These are phyloP conservation scores for Uromys caudimaculatus DNA, from an alignment of 2,797 vertebrate species.

Conservation along the genomic window DNA sequence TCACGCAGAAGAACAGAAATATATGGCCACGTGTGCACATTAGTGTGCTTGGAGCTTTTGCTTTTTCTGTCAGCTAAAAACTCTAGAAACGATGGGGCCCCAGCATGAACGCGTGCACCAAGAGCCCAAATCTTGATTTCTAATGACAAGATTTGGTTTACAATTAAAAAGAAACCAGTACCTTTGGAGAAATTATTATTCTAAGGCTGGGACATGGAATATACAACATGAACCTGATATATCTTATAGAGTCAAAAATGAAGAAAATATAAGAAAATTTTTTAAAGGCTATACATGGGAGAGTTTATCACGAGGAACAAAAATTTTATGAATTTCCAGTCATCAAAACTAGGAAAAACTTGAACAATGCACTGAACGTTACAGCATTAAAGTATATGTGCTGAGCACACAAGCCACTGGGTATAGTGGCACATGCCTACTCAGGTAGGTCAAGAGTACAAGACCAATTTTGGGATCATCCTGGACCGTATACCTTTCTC, in stretches of 20 bases:
- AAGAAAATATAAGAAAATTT: neutral
- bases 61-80: neutral
- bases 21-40: neutral
- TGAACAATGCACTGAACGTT: conserved; percentile 2
- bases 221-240: neutral
- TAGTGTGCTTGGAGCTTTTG: neutral
- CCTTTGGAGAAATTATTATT: conserved; percentile 36
- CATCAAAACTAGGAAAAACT: neutral
- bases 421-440: neutral
- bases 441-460: neutral
- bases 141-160: conserved; percentile 20
- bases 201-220: neutral
- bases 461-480: neutral
- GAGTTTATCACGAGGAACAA: neutral
- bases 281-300: neutral
- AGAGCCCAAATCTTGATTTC: neutral
- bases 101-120: neutral
- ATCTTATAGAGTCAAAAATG: neutral
- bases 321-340: neutral
- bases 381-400: neutral
- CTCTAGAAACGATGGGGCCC: neutral
- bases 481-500: neutral
- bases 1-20: neutral
- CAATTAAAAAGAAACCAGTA: neutral
- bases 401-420: neutral